Evolutionary conservation across 2,113 vertebrate species (phyloP).

Genomic region (Gila orcuttii): DNA sequence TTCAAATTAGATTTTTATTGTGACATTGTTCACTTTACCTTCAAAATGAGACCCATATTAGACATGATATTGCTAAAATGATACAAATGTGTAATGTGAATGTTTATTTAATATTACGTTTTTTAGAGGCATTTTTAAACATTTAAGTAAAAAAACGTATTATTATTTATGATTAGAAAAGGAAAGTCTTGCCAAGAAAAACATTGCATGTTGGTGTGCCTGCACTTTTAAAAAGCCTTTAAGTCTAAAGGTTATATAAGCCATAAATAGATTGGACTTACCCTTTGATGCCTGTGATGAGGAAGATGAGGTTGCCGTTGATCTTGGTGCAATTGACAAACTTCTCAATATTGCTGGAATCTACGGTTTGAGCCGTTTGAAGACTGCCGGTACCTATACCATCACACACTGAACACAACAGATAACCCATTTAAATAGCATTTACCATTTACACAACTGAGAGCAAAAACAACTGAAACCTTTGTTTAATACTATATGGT

Average conservation of each 20-base stretch:
- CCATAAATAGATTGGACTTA: slow-evolving; percentile 67
- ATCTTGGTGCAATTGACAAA: slow-evolving; percentile 99
- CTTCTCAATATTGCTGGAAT: slow-evolving; percentile 96
- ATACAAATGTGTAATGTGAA: no score
- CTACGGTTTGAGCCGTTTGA: slow-evolving; percentile 90
- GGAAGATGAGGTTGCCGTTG: slow-evolving; percentile 98
- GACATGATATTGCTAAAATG: no score
- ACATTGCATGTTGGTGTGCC: background rate
- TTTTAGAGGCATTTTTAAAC: no score
- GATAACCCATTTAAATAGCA: slow-evolving; percentile 15
- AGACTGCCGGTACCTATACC: slow-evolving; percentile 95
- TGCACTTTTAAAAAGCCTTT: background rate
- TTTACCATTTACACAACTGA: background rate
- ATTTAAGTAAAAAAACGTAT: no score
- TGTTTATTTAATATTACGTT: no score
- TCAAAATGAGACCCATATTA: no score
- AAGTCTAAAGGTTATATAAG: background rate
- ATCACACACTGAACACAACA: slow-evolving; percentile 84
- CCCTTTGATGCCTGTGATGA: slow-evolving; percentile 98
- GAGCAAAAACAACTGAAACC: no score
- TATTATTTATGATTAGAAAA: no score
- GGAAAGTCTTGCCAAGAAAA: no score
- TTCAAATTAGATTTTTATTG: no score
- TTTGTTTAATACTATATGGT: background rate
- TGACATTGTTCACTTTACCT: no score